These are phyloP conservation scores for Sapayoa aenigma DNA, from an alignment of 2,113 vertebrate genomes.

Conservation along the genomic window DNA sequence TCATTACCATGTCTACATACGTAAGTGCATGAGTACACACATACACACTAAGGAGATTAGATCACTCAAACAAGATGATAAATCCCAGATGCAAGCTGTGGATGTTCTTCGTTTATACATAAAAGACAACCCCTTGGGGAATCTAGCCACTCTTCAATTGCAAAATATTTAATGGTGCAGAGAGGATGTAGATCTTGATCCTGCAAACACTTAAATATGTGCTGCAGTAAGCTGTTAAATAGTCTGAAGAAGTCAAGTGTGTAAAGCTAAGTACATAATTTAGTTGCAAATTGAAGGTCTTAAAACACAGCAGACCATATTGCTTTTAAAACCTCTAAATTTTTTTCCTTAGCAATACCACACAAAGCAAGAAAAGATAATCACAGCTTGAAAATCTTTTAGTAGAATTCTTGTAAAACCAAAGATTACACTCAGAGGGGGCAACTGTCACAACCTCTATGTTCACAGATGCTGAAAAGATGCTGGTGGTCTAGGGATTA, in stretches of 20 bases:
- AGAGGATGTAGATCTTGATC: constrained; percentile 18
- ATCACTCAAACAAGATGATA: constrained; percentile 25
- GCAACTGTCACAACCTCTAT: constrained; percentile 32
- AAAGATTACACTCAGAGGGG: constrained; percentile 20
- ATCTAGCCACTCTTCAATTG: neutral
- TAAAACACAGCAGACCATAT: neutral
- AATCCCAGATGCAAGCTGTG: constrained; percentile 30
- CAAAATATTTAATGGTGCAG: constrained; percentile 31
- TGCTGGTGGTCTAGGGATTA: constrained; percentile 32
- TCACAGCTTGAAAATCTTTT: constrained; percentile 10
- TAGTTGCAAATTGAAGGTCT: constrained; percentile 28
- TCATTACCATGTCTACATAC: neutral
- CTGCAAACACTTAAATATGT: neutral
- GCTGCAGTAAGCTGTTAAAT: constrained; percentile 6
- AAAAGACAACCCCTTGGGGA: constrained; percentile 13
- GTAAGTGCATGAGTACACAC: neutral
- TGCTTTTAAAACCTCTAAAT: neutral
- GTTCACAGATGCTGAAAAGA: neutral
- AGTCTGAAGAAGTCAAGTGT: constrained; percentile 46
- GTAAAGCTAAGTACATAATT: constrained; percentile 44
- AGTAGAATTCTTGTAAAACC: constrained; percentile 17
- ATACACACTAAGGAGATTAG: neutral
- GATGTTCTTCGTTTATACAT: neutral
- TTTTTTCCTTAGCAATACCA: neutral
- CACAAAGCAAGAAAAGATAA: neutral